Conservation (phyloP, 2,888 invertebrate species). For the Oeneis ivallda region DNA sequence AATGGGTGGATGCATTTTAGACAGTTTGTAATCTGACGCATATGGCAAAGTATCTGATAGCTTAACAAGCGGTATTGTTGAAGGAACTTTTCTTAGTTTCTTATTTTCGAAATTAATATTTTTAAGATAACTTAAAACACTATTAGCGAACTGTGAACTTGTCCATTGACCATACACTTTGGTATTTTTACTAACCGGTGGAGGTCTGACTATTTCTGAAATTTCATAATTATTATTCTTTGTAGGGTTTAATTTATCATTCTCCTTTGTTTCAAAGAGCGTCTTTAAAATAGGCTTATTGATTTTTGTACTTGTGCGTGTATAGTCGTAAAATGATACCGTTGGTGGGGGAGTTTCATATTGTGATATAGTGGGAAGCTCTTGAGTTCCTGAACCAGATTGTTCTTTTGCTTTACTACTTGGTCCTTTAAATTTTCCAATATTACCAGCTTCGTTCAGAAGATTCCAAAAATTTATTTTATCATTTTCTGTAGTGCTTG, state of each 20-base stretch:
- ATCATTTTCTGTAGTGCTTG: conserved; percentile 38
- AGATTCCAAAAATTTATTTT: conserved; percentile 54
- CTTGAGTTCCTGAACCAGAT: conserved; percentile 42
- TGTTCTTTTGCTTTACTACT: conserved; percentile 37
- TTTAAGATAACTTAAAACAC: conserved; percentile 68
- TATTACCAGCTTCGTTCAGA: conserved; percentile 46
- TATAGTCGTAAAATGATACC: conserved; percentile 40
- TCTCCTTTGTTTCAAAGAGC: conserved; percentile 37
- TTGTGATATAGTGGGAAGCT: conserved; percentile 51
- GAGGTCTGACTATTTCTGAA: conserved; percentile 59
- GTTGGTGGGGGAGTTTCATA: conserved; percentile 65
- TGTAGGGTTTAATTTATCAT: conserved; percentile 29
- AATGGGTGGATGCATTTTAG: conserved; percentile 54
- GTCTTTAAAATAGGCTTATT: conserved; percentile 41
- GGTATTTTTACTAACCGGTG: conserved; percentile 50
- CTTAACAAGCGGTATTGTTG: conserved; percentile 61
- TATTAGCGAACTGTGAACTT: conserved; percentile 65
- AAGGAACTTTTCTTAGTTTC: conserved; percentile 54
- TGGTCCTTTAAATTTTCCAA: conserved; percentile 46
- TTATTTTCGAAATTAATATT: conserved; percentile 56
- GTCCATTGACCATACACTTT: conserved; percentile 70
- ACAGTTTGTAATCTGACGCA: conserved; percentile 58
- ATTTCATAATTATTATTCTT: conserved; percentile 42
- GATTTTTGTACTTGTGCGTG: conserved; percentile 40
- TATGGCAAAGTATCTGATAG: conserved; percentile 64